These are phyloP conservation scores for Tachina grossa DNA, from an alignment of 2,888 invertebrate species.

Conservation along the genomic window DNA sequence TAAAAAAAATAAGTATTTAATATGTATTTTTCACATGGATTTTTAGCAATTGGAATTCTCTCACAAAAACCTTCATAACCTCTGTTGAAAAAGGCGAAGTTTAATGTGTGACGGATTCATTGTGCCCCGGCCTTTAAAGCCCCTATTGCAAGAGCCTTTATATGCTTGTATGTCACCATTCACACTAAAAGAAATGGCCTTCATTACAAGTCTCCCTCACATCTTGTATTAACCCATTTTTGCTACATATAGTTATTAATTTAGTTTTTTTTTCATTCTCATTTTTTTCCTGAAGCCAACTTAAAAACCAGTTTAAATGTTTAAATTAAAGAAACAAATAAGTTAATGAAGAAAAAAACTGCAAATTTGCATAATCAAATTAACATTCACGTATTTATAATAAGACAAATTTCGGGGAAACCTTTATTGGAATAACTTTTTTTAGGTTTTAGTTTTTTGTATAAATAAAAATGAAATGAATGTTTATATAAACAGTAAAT, in stretches of 20 bases:
- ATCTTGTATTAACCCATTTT: background rate
- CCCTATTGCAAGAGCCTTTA: too few relatives aligned
- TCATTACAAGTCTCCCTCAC: too few relatives aligned
- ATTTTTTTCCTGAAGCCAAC: background rate
- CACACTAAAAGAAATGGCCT: too few relatives aligned
- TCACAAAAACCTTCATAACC: too few relatives aligned
- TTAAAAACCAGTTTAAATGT: conserved; percentile 28
- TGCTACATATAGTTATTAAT: background rate
- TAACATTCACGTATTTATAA: conserved; percentile 2
- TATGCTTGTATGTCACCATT: too few relatives aligned
- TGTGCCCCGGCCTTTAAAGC: too few relatives aligned
- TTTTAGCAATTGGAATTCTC: too few relatives aligned
- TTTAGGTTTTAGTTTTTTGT: conserved; percentile 20
- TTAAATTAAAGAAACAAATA: conserved; percentile 15
- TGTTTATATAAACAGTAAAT: background rate
- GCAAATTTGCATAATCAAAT: conserved; percentile 45
- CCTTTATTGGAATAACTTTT: conserved; percentile 34
- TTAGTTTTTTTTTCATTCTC: background rate
- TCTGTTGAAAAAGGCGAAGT: too few relatives aligned
- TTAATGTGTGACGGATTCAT: too few relatives aligned
- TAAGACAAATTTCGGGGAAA: conserved; percentile 38
- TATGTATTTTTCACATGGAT: too few relatives aligned
- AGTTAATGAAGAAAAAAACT: background rate
- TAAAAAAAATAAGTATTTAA: too few relatives aligned
- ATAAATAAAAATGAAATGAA: background rate